phyloP scores from a whole-genome alignment of 2,888 invertebrate genomes.

The Caenorhabditis uteleia region DNA sequence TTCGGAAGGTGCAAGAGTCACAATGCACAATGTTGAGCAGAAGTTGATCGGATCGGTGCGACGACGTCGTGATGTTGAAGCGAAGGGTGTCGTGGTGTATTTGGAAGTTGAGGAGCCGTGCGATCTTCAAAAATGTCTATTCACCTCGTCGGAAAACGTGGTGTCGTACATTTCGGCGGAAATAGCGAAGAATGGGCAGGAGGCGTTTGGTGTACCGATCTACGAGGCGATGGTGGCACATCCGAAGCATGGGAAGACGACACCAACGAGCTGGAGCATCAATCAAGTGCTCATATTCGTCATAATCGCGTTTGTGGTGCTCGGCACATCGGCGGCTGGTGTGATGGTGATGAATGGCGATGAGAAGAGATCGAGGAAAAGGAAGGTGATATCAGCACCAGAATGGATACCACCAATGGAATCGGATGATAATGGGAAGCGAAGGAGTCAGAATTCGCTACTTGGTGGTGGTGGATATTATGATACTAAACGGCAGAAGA shows the following conservation, averaged over 20 bases:
- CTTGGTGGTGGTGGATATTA: neutral
- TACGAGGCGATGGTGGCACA: slow-evolving; percentile 30
- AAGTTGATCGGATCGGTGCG: neutral
- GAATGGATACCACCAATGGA: slow-evolving; percentile 43
- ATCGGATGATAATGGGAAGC: slow-evolving; percentile 4
- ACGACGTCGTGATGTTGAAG: neutral
- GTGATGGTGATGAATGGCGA: slow-evolving; percentile 3
- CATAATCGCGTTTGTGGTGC: neutral
- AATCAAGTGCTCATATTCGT: neutral
- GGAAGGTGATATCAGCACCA: slow-evolving; percentile 34
- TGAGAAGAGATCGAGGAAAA: slow-evolving; percentile 29
- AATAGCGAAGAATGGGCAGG: slow-evolving; percentile 45
- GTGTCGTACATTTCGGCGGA: slow-evolving; percentile 57
- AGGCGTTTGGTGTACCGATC: slow-evolving; percentile 30
- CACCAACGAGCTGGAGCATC: neutral
- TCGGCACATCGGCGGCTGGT: slow-evolving; percentile 5
- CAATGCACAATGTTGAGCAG: neutral
- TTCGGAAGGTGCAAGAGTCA: slow-evolving; percentile 10
- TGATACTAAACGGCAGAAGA: neutral
- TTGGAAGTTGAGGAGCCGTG: slow-evolving; percentile 51
- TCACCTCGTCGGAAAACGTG: slow-evolving; percentile 57
- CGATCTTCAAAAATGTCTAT: slow-evolving; percentile 38
- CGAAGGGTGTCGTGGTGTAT: slow-evolving; percentile 33
- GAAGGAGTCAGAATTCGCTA: slow-evolving; percentile 19
- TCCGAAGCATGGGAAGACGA: neutral